Percentiles rank a stretch among this genome's conserved stretches.
Conservation (phyloP, 2,113 vertebrate species). For the Lamprologus tigripictilis region DNA sequence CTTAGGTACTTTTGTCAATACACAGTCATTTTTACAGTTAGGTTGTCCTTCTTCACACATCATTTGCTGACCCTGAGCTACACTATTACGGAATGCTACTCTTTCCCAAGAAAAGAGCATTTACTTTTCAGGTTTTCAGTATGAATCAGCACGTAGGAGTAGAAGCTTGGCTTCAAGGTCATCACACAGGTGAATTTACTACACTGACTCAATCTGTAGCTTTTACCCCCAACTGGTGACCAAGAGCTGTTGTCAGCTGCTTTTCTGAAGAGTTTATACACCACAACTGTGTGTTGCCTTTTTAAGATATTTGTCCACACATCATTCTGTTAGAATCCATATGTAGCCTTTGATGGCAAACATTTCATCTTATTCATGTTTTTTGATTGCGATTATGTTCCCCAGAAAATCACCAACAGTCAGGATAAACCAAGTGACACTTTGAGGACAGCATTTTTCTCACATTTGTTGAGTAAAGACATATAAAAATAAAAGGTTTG, state of each 20-base stretch:
- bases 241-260: not conserved
- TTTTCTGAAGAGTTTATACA: not conserved
- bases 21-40: not conserved
- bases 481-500: not conserved
- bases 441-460: accelerated
- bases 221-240: not conserved
- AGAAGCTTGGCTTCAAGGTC: not conserved
- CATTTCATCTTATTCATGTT: not conserved
- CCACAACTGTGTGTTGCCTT: no score
- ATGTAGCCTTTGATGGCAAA: not conserved
- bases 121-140: not conserved
- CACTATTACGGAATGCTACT: not conserved
- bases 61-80: not conserved
- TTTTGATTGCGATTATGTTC: not conserved
- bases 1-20: not conserved
- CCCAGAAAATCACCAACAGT: not conserved
- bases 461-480: not conserved
- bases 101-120: not conserved
- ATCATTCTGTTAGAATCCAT: no score
- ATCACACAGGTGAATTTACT: not conserved
- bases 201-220: not conserved
- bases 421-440: not conserved
- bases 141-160: not conserved
- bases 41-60: not conserved
- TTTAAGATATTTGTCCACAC: no score